Conservation (phyloP, 2,797 vertebrate genomes). For the Gila robusta region DNA sequence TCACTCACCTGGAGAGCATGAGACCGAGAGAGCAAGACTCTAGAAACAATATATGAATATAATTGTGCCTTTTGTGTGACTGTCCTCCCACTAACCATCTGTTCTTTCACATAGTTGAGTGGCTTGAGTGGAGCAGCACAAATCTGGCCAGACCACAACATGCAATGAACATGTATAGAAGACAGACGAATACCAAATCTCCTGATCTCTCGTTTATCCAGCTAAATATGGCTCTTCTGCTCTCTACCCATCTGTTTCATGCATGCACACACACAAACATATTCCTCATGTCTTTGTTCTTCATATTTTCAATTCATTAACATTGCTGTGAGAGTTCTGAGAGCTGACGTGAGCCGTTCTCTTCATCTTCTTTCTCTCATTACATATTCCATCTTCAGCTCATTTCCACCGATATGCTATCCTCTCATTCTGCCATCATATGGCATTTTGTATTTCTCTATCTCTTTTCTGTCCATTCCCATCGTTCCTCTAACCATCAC, state of each 20-base stretch:
- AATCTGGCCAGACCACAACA: conserved; percentile 29
- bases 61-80: conserved; percentile 20
- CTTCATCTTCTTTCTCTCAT: conserved; percentile 11
- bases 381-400: conserved; percentile 29
- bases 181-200: conserved; percentile 44
- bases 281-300: neutral
- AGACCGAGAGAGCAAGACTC: conserved; percentile 11
- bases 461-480: conserved; percentile 2
- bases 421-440: neutral
- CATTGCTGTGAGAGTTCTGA: conserved; percentile 5
- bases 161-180: conserved; percentile 41
- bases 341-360: neutral
- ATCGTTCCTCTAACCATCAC: neutral
- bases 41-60: conserved; percentile 22
- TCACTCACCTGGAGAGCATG: conserved; percentile 7
- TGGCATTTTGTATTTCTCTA: conserved; percentile 15
- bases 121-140: conserved; percentile 17
- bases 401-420: neutral
- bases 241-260: neutral
- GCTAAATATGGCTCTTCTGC: conserved; percentile 18
- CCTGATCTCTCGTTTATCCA: conserved; percentile 39
- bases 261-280: conserved; percentile 4
- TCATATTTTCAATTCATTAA: conserved; percentile 5
- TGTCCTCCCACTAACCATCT: conserved; percentile 50
- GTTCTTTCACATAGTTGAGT: conserved; percentile 22